Evolutionary conservation across 1,140 invertebrate species (phyloP).

Genomic region (Elysia chlorotica): DNA sequence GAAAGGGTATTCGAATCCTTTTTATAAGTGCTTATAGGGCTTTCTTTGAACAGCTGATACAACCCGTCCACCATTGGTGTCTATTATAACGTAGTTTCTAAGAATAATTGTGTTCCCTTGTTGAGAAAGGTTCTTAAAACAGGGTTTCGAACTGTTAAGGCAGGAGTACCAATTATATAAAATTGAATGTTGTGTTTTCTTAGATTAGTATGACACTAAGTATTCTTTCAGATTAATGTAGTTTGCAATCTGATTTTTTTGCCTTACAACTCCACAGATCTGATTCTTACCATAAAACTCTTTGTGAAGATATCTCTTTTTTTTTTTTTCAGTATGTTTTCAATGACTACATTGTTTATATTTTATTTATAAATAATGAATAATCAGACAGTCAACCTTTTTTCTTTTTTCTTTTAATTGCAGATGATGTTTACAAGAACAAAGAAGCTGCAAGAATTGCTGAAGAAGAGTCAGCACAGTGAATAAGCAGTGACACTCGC

Average conservation of each 20-base stretch:
- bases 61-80: no score
- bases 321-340: neutral
- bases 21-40: no score
- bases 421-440: constrained; percentile 76
- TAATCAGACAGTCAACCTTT: no score
- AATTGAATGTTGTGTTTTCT: neutral
- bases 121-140: neutral
- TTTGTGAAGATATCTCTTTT: neutral
- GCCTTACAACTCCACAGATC: no score
- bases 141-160: no score
- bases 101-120: no score
- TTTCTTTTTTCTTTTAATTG: constrained; percentile 28
- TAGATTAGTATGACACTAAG: neutral
- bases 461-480: neutral
- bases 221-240: neutral
- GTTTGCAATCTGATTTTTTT: no score
- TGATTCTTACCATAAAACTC: neutral
- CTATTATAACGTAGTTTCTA: no score
- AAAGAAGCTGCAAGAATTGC: constrained; percentile 74
- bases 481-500: no score
- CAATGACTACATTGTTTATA: neutral
- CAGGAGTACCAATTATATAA: neutral
- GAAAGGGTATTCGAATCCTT: no score
- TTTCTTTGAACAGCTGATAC: no score
- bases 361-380: neutral